Evolutionary conservation across 2,113 vertebrate species (phyloP).

Genomic region (Callorhinus ursinus): DNA sequence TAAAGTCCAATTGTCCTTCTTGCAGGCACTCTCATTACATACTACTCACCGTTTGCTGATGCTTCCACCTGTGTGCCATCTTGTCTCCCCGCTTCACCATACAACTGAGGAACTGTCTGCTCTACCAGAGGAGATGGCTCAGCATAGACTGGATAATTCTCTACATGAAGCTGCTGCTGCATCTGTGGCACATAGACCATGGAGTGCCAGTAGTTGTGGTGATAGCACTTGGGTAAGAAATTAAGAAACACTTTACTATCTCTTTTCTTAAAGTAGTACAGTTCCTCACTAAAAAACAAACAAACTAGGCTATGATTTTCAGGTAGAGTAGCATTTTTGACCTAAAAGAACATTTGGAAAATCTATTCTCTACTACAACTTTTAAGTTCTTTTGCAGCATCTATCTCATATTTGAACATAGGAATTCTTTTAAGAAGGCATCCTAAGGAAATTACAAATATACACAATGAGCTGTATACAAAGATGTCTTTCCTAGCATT

Average conservation of each 20-base stretch:
- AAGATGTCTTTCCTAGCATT: constrained; percentile 19
- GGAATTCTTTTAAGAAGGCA: constrained; percentile 42
- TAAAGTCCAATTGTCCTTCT: constrained; percentile 48
- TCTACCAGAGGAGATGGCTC: constrained; percentile 83
- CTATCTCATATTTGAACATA: constrained; percentile 31
- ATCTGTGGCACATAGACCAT: constrained; percentile 88
- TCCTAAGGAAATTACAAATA: constrained; percentile 38
- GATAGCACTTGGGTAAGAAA: constrained; percentile 88
- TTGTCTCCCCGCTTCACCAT: constrained; percentile 84
- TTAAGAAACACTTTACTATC: neutral
- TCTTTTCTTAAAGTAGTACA: neutral
- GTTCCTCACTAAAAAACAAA: neutral
- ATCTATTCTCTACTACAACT: neutral
- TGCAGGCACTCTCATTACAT: constrained; percentile 31
- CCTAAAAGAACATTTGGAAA: constrained; percentile 19
- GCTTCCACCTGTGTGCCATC: constrained; percentile 84
- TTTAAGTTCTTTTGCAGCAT: neutral
- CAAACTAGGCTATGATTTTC: constrained; percentile 13
- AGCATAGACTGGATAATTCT: constrained; percentile 88
- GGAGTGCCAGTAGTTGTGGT: constrained; percentile 93
- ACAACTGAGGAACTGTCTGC: constrained; percentile 83
- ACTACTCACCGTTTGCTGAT: constrained; percentile 85
- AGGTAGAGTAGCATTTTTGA: neutral
- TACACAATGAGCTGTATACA: neutral
- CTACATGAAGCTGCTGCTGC: constrained; percentile 76